Base-by-base conservation (phyloP, 2,888 invertebrate species). In the Adelphocoris suturalis region DNA sequence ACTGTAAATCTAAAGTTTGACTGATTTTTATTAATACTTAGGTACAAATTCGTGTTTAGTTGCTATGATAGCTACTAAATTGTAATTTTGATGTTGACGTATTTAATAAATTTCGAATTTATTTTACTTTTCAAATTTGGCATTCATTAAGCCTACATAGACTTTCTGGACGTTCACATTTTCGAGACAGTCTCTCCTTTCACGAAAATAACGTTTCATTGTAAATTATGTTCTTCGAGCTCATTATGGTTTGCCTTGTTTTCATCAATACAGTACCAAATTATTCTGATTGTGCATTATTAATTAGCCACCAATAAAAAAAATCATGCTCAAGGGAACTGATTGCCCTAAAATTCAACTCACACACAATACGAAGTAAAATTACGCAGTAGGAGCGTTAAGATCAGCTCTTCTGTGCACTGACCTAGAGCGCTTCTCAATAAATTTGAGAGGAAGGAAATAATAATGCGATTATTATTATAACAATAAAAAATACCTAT, bases 331-430 rank as follows among this genome's bases (percentile, higher is more conserved):
- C 68, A 13, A 68, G 68, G 68, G 68, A 68, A 68, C 68, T 23
- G 23, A 23, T 68, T 68, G 23, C 68, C 68, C 23, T 68, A 68
- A 19, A 68, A 68, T 68, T 68, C 68, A 68, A 68, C 68, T 27
- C 68, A 68, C 68, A 68, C 68, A 19, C 68, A 68, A 68, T 68
- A 68, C 68, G 23, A 68, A 61, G 61, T 61, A 61, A 19, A 68
- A 68, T n/a, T 57, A 37, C 37, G 7, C 37, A 37, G 37, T 37
- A 37, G 7, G n/a, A 76, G 27, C 76, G 76, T 27, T 27, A 27
- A 4, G 28, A 3, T 27, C 76, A 27, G 27, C 28, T 75, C n/a
- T 19, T 37, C n/a, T 13, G 19, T 19, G 12, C 23, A 2, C 13
- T 75, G 12, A 19, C 75, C 23, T 9, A 14, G 76, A 37, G 28